Base-by-base conservation (phyloP, 2,797 vertebrate species). In the Prunella strophiata region DNA sequence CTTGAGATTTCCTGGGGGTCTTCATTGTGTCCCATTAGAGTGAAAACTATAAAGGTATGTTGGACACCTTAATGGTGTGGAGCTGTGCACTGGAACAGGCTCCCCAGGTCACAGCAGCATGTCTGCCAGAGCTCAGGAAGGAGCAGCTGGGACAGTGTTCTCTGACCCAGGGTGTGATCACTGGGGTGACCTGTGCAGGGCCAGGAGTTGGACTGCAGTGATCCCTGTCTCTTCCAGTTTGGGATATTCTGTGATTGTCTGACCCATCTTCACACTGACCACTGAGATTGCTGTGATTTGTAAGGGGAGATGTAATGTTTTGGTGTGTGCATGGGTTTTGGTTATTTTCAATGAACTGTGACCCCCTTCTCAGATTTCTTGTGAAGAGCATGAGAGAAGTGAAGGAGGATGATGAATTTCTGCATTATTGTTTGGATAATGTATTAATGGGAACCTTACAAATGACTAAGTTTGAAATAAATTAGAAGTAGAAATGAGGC, bases 191-290 rank as follows among this genome's bases (percentile, higher is more conserved):
- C 15, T 7, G 10, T 19, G 76, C 47, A 40, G 61, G 25, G 14
- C 27, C 67, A 45, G n/a, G 16, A 45, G 22, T 0, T 71, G 32
- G 42, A 19, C n/a, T 40, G 14, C 20, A 22, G 0, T 58, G n/a
- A 29, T 34, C 45, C 10, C n/a, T n/a, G n/a, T 32, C 13, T n/a
- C 9, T 62, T 43, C 36, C 11, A 23, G 1, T 13, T 43, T 0
- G 0, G 23, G 36, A 8, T 23, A 14, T 51, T 43, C 63, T 68
- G 2, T 2, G 0, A 2, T 40, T 88, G 27, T 62, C 0, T 43
- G 13, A 26, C 23, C 22, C 36, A 5, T 57, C 48, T 59, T 68
- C 19, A 45, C 45, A 4, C 3, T 34, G 26, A 65, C 10, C 15
- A 4, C 34, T 52, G 67, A 72, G 48, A 34, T 21, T 42, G 55